Evolutionary conservation across 2,797 vertebrate species (phyloP).

Genomic region (Ctenopoma kingsleyae): DNA sequence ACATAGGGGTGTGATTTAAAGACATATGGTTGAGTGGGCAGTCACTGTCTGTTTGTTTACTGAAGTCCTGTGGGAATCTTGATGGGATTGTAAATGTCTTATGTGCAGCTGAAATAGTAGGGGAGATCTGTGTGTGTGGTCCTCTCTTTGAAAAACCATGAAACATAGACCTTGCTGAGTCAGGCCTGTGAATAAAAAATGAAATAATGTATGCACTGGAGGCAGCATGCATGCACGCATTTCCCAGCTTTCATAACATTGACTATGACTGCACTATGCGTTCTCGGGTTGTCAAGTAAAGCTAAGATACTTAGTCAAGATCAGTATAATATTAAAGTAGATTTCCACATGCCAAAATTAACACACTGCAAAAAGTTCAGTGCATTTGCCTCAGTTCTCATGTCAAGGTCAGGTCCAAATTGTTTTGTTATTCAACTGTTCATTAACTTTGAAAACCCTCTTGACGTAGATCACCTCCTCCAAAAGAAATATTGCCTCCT

Average conservation of each 20-base stretch:
- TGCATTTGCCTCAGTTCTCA: conserved; percentile 36
- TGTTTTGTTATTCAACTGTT: conserved; percentile 69
- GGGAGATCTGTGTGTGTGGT: conserved; percentile 40
- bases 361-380: conserved; percentile 14
- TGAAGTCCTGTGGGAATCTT: conserved; percentile 78
- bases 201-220: conserved; percentile 60
- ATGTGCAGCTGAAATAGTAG: conserved; percentile 44
- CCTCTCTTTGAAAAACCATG: conserved; percentile 49
- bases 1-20: conserved; percentile 74
- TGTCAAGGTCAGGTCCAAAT: conserved; percentile 52
- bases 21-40: conserved; percentile 47
- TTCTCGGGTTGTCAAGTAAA: conserved; percentile 24
- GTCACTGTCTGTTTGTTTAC: conserved; percentile 71
- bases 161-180: conserved; percentile 56
- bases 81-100: conserved; percentile 72
- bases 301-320: conserved; percentile 2
- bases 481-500: conserved; percentile 69
- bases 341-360: conserved; percentile 32
- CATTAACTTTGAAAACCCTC: conserved; percentile 70
- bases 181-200: conserved; percentile 71
- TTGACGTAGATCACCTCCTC: conserved; percentile 64
- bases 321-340: conserved; percentile 6
- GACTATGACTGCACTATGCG: conserved; percentile 35
- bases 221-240: conserved; percentile 38
- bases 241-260: conserved; percentile 42